Evolutionary conservation across 2,888 invertebrate species (phyloP), one percentile per base, ranked within the genome.

Genomic region (Danaus chrysippus): DNA sequence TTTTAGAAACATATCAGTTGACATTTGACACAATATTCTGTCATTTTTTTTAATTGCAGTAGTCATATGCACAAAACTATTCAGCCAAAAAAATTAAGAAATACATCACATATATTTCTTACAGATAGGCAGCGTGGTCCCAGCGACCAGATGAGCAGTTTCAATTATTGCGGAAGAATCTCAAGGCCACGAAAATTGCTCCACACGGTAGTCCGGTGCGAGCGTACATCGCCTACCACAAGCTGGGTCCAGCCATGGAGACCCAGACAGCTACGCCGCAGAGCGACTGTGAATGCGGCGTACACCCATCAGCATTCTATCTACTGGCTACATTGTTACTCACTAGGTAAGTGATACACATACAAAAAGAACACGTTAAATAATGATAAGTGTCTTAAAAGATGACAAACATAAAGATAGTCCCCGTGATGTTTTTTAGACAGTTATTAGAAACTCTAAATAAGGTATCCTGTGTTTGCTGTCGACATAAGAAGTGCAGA

Each of bases 261-360:
- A 79, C 91, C 62, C 92, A 92, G 73, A 92, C 86, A 61, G 65
- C 78, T 72, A 92, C 92, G 74, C 92, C 92, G 74, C 78, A 81
- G 61, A 74, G 86, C 58, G 92, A 92, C 65, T 93, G 93, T 91
- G 93, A 93, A 74, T 93, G 93, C 79, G 92, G 92, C 74, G 92
- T 94, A 61, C 93, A 94, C 74, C 94, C 94, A 9, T 92, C 92
- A 64, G 92, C 93, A 57, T 93, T 94, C 80, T 94, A 94, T 75
- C 84, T 94, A 54, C 84, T 93, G 73, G 93, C 93, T 62, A 93
- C 93, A 12, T 82, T 94, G 68, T 79, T 91, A 54, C 86, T 91
- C 64, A 91, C 91, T 70, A 91, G 91, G 91, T 91, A 65, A 69
- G 67, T 8, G 10, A 10, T 49, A 58, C 34, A 13, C n/a, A 44